Percentiles rank a stretch among this genome's conserved stretches.
Conservation (phyloP, 2,888 invertebrate species). For the Subacronicta megacephala region DNA sequence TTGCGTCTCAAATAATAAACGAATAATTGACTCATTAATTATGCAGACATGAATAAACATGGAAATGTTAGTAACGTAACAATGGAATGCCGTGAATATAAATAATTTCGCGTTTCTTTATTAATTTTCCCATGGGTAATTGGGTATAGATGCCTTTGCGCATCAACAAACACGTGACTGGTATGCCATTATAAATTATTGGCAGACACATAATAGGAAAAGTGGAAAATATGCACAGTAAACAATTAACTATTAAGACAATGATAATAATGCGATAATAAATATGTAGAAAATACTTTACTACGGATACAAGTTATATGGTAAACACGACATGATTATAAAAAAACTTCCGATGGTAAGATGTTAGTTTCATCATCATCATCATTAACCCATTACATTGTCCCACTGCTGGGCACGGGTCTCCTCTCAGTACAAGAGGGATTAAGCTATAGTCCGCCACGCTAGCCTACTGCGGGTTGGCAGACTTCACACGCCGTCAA, state of each 20-base stretch:
- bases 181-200: conserved; percentile 11
- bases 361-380: no score
- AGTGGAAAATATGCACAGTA: neutral
- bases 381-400: no score
- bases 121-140: conserved; percentile 54
- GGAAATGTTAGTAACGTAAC: conserved; percentile 49
- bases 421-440: no score
- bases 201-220: conserved; percentile 5
- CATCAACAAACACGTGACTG: conserved; percentile 23
- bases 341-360: no score
- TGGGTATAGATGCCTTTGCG: conserved; percentile 32
- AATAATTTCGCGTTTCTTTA: conserved; percentile 37
- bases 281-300: neutral
- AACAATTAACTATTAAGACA: neutral
- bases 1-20: conserved; percentile 51
- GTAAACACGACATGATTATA: no score
- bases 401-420: no score
- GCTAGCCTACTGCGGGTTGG: no score
- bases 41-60: conserved; percentile 49
- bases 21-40: conserved; percentile 55
- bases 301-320: neutral
- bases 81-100: conserved; percentile 43
- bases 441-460: no score
- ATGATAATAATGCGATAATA: neutral
- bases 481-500: no score